A percentile compares a stretch with the other conserved stretches of the same genome.
Evolutionary conservation across 2,888 invertebrate species (phyloP).

Genomic region (Panzeria rudis): DNA sequence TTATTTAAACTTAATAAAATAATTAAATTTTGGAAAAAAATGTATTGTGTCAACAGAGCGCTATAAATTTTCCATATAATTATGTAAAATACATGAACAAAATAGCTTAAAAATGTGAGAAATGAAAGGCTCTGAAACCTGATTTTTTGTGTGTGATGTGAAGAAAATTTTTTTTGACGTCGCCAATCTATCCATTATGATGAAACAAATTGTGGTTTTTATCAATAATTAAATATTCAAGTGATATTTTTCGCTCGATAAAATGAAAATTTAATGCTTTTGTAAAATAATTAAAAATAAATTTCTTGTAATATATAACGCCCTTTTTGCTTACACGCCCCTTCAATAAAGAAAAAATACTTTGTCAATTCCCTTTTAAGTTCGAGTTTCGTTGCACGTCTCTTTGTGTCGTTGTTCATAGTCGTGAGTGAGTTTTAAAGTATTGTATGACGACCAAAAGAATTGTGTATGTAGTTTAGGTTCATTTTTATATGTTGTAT

Average conservation of each 20-base stretch:
- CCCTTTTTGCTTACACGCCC: conserved; percentile 70
- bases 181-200: conserved; percentile 60
- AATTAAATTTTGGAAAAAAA: conserved; percentile 12
- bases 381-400: conserved; percentile 71
- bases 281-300: conserved; percentile 20
- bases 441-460: conserved; percentile 64
- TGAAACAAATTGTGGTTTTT: conserved; percentile 62
- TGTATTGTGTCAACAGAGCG: background rate
- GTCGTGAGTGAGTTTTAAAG: conserved; percentile 66
- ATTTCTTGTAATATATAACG: conserved; percentile 61
- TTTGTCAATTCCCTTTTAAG: conserved; percentile 64
- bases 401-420: conserved; percentile 68
- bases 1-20: conserved; percentile 42
- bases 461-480: conserved; percentile 53
- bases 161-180: conserved; percentile 67
- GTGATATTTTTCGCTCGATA: conserved; percentile 16
- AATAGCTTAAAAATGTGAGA: conserved; percentile 53
- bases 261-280: conserved; percentile 33
- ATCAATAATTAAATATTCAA: conserved; percentile 38
- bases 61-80: conserved; percentile 33
- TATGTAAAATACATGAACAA: conserved; percentile 31
- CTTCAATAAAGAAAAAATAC: conserved; percentile 64
- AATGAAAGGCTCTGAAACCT: conserved; percentile 69
- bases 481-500: conserved; percentile 42
- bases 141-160: conserved; percentile 70